Evolutionary conservation across 2,113 vertebrate species (phyloP).

Genomic region (Isichthys henryi): DNA sequence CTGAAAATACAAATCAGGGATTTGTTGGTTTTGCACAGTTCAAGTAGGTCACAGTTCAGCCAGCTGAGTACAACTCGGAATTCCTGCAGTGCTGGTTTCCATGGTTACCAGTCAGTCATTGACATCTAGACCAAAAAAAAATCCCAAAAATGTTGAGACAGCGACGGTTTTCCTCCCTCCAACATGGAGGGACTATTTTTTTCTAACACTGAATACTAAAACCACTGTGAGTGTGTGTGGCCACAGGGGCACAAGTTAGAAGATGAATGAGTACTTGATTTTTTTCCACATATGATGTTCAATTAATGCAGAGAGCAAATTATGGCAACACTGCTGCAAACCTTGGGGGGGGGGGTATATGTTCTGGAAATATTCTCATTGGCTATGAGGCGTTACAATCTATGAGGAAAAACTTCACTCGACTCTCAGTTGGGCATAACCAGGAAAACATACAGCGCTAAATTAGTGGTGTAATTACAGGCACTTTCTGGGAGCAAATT

Average conservation of each 20-base stretch:
- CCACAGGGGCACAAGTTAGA: neutral
- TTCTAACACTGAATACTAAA: neutral
- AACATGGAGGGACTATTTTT: neutral
- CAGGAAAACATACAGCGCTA: neutral
- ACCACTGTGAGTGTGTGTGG: neutral
- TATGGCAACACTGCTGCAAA: neutral
- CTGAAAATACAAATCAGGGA: conserved; percentile 6
- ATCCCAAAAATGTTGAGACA: neutral
- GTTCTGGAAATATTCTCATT: neutral
- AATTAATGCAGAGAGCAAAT: neutral
- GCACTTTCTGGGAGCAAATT: conserved; percentile 53
- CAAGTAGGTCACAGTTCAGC: conserved; percentile 15
- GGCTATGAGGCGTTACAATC: neutral
- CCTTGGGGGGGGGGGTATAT: neutral
- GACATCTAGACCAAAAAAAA: conserved; percentile 3
- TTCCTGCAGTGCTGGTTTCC: neutral
- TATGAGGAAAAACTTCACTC: neutral
- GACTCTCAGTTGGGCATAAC: neutral
- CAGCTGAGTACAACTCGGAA: conserved; percentile 1
- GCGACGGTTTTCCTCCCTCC: neutral
- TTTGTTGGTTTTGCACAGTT: conserved; percentile 12
- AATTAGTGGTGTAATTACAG: neutral
- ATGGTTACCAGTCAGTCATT: conserved; percentile 34
- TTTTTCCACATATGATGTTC: neutral
- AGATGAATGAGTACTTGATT: neutral